Conservation (phyloP, 1,140 invertebrate genomes). For the Wiebesia pumilae region DNA sequence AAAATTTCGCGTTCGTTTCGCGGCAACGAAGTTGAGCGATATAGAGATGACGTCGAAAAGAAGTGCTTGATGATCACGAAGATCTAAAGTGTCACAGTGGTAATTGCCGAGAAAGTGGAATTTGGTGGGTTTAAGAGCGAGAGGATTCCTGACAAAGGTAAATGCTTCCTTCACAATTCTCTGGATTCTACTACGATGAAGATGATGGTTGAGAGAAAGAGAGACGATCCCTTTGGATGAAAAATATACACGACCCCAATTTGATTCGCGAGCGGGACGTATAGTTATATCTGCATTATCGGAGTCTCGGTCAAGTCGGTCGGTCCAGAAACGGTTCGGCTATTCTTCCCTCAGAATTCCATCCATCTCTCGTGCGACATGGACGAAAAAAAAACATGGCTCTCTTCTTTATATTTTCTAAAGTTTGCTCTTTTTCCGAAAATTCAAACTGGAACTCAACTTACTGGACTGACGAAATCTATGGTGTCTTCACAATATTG, state of each 20-base stretch:
- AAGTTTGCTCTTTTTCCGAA: background rate
- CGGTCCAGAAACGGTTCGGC: constrained; percentile 46
- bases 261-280: constrained; percentile 34
- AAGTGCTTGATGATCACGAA: constrained; percentile 31
- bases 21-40: background rate
- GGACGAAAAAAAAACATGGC: constrained; percentile 35
- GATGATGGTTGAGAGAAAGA: constrained; percentile 40
- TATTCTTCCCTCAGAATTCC: constrained; percentile 35
- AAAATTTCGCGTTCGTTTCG: constrained; percentile 18
- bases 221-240: constrained; percentile 24
- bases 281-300: constrained; percentile 31
- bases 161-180: constrained; percentile 51
- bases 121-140: constrained; percentile 38
- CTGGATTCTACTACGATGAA: constrained; percentile 52
- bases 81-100: constrained; percentile 35
- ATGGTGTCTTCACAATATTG: constrained; percentile 29
- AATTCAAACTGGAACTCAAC: constrained; percentile 22
- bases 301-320: constrained; percentile 30
- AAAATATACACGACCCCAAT: constrained; percentile 25
- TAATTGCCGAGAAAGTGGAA: constrained; percentile 24
- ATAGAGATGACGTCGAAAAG: constrained; percentile 7
- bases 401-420: constrained; percentile 36
- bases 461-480: constrained; percentile 43
- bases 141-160: constrained; percentile 49
- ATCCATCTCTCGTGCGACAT: constrained; percentile 33